These are phyloP conservation scores for Hoplodrina ambigua DNA, from an alignment of 2,888 invertebrate species.

Conservation along the genomic window DNA sequence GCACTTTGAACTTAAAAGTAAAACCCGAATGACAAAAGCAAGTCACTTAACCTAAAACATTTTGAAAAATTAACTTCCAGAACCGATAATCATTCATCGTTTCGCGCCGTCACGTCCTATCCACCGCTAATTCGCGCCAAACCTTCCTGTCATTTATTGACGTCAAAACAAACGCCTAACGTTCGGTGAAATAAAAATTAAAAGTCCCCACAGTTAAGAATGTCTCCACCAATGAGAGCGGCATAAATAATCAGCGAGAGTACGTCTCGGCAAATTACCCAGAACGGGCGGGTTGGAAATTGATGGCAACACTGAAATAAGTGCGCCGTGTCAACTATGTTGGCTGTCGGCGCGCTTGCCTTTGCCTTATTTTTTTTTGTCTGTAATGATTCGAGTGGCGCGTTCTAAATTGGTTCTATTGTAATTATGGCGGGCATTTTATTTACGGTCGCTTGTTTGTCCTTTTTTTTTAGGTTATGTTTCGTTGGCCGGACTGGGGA, in stretches of 20 bases:
- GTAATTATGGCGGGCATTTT: constrained; percentile 61
- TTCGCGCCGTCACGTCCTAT: constrained; percentile 52
- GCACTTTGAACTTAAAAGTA: background rate
- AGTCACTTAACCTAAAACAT: constrained; percentile 28
- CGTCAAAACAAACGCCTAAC: constrained; percentile 72
- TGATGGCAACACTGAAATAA: constrained; percentile 79
- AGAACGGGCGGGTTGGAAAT: constrained; percentile 81
- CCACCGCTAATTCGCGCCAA: constrained; percentile 66
- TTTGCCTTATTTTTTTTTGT: constrained; percentile 69
- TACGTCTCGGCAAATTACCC: constrained; percentile 86
- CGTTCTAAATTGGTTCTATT: constrained; percentile 76
- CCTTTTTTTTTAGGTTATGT: constrained; percentile 33
- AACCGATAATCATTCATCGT: constrained; percentile 54
- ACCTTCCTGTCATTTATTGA: constrained; percentile 70
- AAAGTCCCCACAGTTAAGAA: constrained; percentile 72
- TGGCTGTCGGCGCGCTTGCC: constrained; percentile 71
- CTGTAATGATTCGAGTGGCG: constrained; percentile 65
- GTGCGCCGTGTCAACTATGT: constrained; percentile 79
- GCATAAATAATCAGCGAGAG: constrained; percentile 84
- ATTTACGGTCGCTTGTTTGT: constrained; percentile 55
- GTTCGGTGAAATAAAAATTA: constrained; percentile 71
- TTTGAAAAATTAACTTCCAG: constrained; percentile 38
- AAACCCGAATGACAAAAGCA: constrained; percentile 10
- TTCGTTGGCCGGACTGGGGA: constrained; percentile 15
- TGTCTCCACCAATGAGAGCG: constrained; percentile 79